These are phyloP conservation scores for Engystomops pustulosus DNA, from an alignment of 2,113 vertebrate genomes.

Conservation along the genomic window DNA sequence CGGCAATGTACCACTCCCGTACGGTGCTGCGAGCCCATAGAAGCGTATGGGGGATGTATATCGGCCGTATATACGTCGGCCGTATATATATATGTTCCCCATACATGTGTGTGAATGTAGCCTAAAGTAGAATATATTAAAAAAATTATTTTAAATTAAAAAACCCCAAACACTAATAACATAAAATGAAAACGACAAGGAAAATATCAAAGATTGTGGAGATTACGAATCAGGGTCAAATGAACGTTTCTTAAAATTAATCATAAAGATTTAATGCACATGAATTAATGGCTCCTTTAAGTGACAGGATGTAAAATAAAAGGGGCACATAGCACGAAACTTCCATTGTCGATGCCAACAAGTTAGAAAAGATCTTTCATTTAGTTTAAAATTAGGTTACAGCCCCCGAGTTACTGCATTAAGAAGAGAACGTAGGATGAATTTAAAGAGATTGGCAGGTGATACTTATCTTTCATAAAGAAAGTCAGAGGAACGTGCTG, in stretches of 20 bases:
- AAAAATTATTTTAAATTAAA: no score
- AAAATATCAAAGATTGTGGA: no score
- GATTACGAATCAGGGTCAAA: not conserved
- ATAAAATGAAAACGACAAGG: no score
- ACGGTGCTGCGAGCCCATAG: no score
- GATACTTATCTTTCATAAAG: constrained; percentile 54
- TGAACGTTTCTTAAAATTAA: no score
- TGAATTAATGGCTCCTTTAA: constrained; percentile 1
- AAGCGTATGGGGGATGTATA: no score
- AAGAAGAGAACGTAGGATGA: constrained; percentile 50
- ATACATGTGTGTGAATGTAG: no score
- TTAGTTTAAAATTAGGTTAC: constrained; percentile 47
- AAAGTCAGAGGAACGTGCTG: constrained; percentile 16
- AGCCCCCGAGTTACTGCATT: constrained; percentile 41
- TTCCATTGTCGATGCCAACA: not conserved
- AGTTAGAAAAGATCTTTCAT: constrained; percentile 23
- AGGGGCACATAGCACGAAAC: not conserved
- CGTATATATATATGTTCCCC: no score
- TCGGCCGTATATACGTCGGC: no score
- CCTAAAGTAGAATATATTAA: no score
- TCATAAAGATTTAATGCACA: not conserved
- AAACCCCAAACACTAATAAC: no score
- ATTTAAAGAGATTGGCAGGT: constrained; percentile 50
- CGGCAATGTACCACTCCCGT: no score
- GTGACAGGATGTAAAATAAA: not conserved